phyloP scores from a whole-genome alignment of 92 coral and sea anemone species.

The Epizoanthus illoricatus region DNA sequence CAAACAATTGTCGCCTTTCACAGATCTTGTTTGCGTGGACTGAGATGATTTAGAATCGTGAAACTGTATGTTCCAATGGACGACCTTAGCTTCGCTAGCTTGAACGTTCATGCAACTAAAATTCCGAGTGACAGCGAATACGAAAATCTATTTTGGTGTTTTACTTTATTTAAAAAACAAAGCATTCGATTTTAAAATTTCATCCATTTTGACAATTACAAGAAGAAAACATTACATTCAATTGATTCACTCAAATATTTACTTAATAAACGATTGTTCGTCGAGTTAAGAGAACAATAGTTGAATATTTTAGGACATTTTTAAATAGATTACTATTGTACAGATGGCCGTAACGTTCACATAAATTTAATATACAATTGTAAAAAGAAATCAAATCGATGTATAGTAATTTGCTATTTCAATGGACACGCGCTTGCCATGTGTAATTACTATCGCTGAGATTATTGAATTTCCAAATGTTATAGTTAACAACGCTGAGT shows the following conservation, averaged over 20 bases:
- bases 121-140: background rate
- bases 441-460: slow-evolving; percentile 25
- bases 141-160: background rate
- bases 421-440: background rate
- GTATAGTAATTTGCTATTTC: background rate
- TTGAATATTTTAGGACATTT: slow-evolving; percentile 2
- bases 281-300: slow-evolving; percentile 34
- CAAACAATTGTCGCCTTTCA: background rate
- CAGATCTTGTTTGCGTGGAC: too few species aligned
- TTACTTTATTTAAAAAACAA: slow-evolving; percentile 24
- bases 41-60: too few species aligned
- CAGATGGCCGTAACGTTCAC: background rate
- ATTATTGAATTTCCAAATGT: slow-evolving; percentile 34
- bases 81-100: too few species aligned
- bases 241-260: slow-evolving; percentile 41
- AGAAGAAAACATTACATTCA: background rate
- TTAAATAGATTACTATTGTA: background rate
- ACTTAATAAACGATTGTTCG: background rate
- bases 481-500: slow-evolving; percentile 25
- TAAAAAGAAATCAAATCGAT: slow-evolving; percentile 19
- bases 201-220: slow-evolving; percentile 18
- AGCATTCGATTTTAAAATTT: background rate
- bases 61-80: too few species aligned
- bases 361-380: slow-evolving; percentile 12
- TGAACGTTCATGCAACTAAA: background rate